Percentiles rank a stretch among this genome's conserved stretches.
phyloP scores from a whole-genome alignment of 2,113 vertebrate species.

The Alosa alosa region DNA sequence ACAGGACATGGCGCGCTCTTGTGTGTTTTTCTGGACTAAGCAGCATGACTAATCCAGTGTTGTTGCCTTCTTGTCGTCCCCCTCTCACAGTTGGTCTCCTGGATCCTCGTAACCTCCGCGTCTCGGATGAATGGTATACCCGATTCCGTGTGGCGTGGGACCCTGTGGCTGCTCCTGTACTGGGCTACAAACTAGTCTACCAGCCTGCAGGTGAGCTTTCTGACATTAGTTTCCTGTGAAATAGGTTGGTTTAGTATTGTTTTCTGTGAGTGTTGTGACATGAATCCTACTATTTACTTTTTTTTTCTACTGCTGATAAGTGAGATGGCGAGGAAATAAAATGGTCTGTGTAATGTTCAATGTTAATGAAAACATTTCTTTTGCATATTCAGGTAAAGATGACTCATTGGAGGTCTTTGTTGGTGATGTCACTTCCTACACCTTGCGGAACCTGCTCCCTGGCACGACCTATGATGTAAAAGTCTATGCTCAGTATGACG shows the following conservation, averaged over 20 bases:
- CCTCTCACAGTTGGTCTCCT: conserved; percentile 79
- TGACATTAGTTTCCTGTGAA: neutral
- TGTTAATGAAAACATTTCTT: neutral
- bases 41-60: conserved; percentile 17
- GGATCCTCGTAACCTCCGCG: conserved; percentile 87
- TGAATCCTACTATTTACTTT: neutral
- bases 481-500: conserved; percentile 88
- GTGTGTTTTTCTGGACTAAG: neutral
- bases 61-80: conserved; percentile 35
- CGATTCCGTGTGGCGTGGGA: conserved; percentile 96
- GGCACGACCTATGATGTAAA: conserved; percentile 90
- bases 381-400: conserved; percentile 70
- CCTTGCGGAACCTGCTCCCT: conserved; percentile 85
- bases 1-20: conserved; percentile 8
- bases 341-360: neutral
- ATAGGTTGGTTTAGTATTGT: neutral
- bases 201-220: conserved; percentile 81
- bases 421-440: conserved; percentile 90
- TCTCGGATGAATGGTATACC: conserved; percentile 98
- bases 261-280: neutral
- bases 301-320: neutral
- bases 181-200: conserved; percentile 92
- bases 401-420: conserved; percentile 87
- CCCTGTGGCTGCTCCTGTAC: conserved; percentile 82
- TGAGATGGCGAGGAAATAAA: neutral